Conservation (phyloP, 2,888 invertebrate genomes). For the Synanthedon tipuliformis region DNA sequence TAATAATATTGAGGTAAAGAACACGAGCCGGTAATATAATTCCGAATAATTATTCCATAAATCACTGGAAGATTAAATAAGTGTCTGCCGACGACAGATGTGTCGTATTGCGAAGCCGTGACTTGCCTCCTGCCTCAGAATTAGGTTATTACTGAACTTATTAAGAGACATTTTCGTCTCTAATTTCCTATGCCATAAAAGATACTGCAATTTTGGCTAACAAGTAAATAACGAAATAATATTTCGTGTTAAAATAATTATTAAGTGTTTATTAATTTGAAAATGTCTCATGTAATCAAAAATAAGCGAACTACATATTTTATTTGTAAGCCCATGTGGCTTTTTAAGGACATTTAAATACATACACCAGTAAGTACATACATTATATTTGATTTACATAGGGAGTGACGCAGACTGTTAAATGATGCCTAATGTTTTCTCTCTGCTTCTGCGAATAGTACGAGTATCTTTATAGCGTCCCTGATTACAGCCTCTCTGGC, state of each 20-base stretch:
- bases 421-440: background rate
- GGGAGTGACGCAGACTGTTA: background rate
- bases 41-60: slow-evolving; percentile 27
- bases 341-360: no score
- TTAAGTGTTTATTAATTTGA: no score
- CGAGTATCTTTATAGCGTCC: background rate
- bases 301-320: no score
- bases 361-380: no score
- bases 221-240: no score
- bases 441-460: background rate
- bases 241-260: no score
- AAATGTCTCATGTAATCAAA: no score
- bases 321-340: no score
- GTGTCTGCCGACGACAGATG: slow-evolving; percentile 26
- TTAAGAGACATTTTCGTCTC: background rate
- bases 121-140: slow-evolving; percentile 10
- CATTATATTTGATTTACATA: no score
- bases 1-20: slow-evolving; percentile 9
- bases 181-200: no score
- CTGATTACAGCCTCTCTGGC: background rate
- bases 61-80: slow-evolving; percentile 32
- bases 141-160: slow-evolving; percentile 12
- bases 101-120: slow-evolving; percentile 10
- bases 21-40: slow-evolving; percentile 9
- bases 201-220: no score